phyloP scores from a whole-genome alignment of 2,797 vertebrate genomes.

The Peromyscus aztecus region DNA sequence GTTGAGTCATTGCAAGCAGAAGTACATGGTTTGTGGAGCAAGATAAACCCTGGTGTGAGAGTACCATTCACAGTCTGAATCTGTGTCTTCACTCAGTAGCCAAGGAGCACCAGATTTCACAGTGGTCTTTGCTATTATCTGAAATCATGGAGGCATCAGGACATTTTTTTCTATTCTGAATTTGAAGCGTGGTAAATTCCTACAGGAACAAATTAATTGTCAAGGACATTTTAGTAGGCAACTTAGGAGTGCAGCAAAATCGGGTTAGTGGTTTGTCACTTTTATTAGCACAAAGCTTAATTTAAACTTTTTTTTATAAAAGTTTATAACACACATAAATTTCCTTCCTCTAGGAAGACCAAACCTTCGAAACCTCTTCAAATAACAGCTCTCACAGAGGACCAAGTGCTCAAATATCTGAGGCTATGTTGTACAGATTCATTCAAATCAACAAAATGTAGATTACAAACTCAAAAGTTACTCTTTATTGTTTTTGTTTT shows the following conservation, averaged over 20 bases:
- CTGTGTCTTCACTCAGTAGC: background rate
- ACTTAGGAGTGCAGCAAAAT: background rate
- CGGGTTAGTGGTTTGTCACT: background rate
- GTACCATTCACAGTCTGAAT: background rate
- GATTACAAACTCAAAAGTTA: background rate
- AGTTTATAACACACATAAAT: background rate
- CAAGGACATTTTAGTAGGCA: background rate
- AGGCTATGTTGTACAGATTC: background rate
- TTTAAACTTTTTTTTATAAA: background rate
- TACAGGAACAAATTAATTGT: background rate
- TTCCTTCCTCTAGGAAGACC: background rate
- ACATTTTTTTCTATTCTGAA: background rate
- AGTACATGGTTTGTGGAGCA: too few relatives aligned
- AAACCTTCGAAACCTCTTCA: background rate
- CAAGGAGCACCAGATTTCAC: accelerated
- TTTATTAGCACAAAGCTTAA: background rate
- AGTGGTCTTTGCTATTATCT: too few relatives aligned
- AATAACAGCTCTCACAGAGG: background rate
- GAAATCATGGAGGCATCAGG: background rate
- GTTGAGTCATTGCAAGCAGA: background rate
- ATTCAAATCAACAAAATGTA: background rate
- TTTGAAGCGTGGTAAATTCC: background rate
- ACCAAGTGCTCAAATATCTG: background rate
- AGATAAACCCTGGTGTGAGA: background rate
- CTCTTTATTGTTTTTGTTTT: background rate